Evolutionary conservation across 2,888 invertebrate genomes (phyloP), one percentile per base, ranked within the genome.

Genomic region (Nineta flava): DNA sequence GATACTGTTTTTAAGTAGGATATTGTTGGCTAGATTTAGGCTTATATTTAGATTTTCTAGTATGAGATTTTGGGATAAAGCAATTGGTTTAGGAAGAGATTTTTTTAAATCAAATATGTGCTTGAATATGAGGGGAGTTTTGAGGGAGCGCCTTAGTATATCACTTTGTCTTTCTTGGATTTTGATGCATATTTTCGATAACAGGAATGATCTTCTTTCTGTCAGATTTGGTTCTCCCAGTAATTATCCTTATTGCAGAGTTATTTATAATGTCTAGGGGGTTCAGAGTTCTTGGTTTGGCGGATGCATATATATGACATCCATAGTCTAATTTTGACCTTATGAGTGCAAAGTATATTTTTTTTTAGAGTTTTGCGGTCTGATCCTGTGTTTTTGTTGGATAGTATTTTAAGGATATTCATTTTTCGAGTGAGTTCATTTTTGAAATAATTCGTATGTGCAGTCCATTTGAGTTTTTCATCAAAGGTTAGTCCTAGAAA

Each of bases 401-500:
- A n/a, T n/a, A 35, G 10, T 35, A 35, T 35, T 35, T 35, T 35
- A 35, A 35, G 35, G 13, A 35, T 35, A 6, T 35, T 35, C 13
- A 35, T 10, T 35, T 35, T 35, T 42, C 13, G 9, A 5, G 16
- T 10, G 10, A 9, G 16, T 42, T 26, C 42, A 2, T 13, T 43
- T 53, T 51, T 56, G 10, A 53, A n/a, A 13, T 47, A 19, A 15
- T 34, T 48, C 9, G 56, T 51, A 32, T 55, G 56, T 2, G 49
- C 34, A 38, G 13, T 51, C 56, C 56, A 57, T 5, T 52, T 53
- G 1, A 57, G 47, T 46, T 53, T 55, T 1, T 15, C 9, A 34
- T 57, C 54, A 32, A 58, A 54, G 1, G 26, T 53, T 19, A 57
- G 17, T 9, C 55, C 57, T 7, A 55, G 49, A 3, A 46, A 47